Evolutionary conservation across 1,140 invertebrate species (phyloP), one percentile per base, ranked within the genome.

Genomic region (Coboldia fuscipes): DNA sequence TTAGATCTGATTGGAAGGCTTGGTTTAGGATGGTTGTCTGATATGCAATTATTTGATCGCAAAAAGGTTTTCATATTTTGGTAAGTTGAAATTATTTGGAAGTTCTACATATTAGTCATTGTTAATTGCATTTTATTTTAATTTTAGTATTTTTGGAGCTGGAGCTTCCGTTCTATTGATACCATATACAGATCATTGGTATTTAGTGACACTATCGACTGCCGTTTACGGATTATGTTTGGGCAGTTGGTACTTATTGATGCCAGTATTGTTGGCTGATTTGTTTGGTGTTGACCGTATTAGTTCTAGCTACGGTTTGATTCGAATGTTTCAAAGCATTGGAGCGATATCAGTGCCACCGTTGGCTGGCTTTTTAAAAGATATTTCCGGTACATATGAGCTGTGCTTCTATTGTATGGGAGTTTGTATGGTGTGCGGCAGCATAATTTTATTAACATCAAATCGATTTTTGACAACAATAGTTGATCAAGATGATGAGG

Each of bases 391-490:
- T 10, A 70, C 68, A 33, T 77, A 75, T 43, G 63, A 63, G 0
- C 63, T 70, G 39, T 72, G 70, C 47, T 77, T 75, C 51, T 65
- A 74, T 40, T 74, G 72, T 39, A 77, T 77, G 73, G 74, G 74
- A 9, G 68, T 72, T 4, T 75, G 71, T 42, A 77, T 77, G 74
- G 63, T 75, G 1, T 48, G 73, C 26, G 72, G 72, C 30, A 68
- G 70, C 35, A 49, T 73, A 22, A 71, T 71, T 3, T 46, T 74
- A 14, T 50, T 74, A n/a, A n/a, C n/a, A n/a, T n/a, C n/a, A n/a
- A n/a, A n/a, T n/a, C n/a, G n/a, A n/a, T n/a, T n/a, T n/a, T n/a
- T n/a, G n/a, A n/a, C n/a, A n/a, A n/a, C n/a, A n/a, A n/a, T n/a
- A n/a, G n/a, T n/a, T n/a, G n/a, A n/a, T n/a, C n/a, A n/a, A n/a